Base-by-base conservation (phyloP, 2,888 invertebrate genomes). In the Kryphioiulus occultus region DNA sequence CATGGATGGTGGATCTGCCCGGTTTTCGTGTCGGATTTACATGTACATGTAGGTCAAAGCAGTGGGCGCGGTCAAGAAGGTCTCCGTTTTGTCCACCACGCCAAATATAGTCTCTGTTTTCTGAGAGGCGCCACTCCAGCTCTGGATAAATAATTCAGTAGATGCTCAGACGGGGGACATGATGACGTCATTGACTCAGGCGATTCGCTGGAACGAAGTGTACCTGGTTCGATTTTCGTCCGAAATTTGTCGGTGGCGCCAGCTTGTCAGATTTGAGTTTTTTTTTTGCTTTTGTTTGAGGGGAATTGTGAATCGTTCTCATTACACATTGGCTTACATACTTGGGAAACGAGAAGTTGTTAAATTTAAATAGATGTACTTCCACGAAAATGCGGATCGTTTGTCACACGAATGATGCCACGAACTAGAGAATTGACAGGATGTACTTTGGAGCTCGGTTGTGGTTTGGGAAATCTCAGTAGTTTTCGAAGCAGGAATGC, bases 131-230 rank as follows among this genome's bases (percentile, higher is more conserved):
- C 78, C 78, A 78, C 26, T 30, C 30, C 30, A 78, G 78, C 78
- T 30, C 78, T 22, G 78, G 78, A 78, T 78, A 78, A 78, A 78
- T 78, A 30, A 78, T 78, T 78, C 78, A 78, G 78, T 78, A 78
- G 78, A 30, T 78, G 12, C 26, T 78, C 26, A 26, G 78, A 15
- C 78, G 22, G 22, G 68, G 68, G 68, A 78, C 78, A 1, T 15
- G 78, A 30, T 78, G 78, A 78, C 78, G 78, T 78, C 30, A 78
- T 78, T n/a, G n/a, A n/a, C n/a, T n/a, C n/a, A 35, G 1, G 78
- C 26, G 12, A 78, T 78, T 78, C 30, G 12, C 30, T 78, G 78
- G 78, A 78, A 30, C 30, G 78, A 26, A 30, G 78, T 30, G 15
- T 30, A 30, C 26, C 78, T 3, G 26, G 78, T 78, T 78, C 78